Evolutionary conservation across 2,888 invertebrate genomes (phyloP), one percentile per base, ranked within the genome.

Genomic region (Tachina fera): DNA sequence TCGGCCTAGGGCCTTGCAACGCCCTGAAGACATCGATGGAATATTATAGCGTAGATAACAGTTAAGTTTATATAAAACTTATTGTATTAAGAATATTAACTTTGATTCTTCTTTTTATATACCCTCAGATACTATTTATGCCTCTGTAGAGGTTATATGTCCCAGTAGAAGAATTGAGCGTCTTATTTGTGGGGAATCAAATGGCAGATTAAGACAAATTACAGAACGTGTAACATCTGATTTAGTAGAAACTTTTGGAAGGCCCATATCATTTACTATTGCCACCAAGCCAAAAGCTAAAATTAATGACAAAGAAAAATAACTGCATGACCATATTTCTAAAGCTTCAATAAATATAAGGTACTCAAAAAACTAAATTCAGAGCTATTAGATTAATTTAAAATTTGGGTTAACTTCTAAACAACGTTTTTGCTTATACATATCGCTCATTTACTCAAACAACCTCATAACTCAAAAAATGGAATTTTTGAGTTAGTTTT

Each of bases 201-300:
- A 96, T 41, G 94, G 95, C 0, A 95, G 95, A 87, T 93, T 98
- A n/a, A 94, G 94, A 75, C 95, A 94, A 91, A 96, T 98, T 19
- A 95, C 95, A 8, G 94, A 94, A 10, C 93, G 94, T 77, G 94
- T 95, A 0, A 95, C 95, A 89, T 94, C 94, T 76, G 95, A 95
- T 89, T 92, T 96, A 83, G 93, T 94, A 43, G 95, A 96, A 88
- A 93, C 95, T 71, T 96, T 96, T 89, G 94, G 94, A 70, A 95
- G 95, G 91, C 94, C 94, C 0, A 91, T 93, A 75, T 92, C 92
- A 1, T 79, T 93, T 60, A 93, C 93, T 43, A 91, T 93, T 83
- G 88, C 91, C 11, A 93, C 93, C 2, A 83, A 43, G 43, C 22
- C 85, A 10, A 86, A 80, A 43, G 72, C 53, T 19, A 76, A 68